Conservation (phyloP, 1,140 invertebrate species). For the Drosophila funebris region DNA sequence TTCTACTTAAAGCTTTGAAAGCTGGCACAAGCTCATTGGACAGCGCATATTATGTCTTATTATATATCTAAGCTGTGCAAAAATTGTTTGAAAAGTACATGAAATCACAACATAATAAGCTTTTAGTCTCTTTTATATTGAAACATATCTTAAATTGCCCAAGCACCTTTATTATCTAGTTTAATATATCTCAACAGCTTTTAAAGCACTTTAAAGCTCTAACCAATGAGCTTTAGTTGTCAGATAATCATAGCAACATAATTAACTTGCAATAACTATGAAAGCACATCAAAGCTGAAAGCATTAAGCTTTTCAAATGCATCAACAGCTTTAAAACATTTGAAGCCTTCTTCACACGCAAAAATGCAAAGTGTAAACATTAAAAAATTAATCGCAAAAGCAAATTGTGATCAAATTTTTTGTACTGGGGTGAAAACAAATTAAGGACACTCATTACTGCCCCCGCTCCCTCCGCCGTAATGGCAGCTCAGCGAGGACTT, state of each 20-base stretch:
- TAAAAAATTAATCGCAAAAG: constrained; percentile 33
- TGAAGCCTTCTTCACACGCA: background rate
- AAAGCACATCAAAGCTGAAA: background rate
- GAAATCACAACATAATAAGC: background rate
- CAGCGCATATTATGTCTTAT: no score
- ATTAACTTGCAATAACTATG: no score
- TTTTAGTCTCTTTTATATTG: no score
- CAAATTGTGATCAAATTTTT: constrained; percentile 20
- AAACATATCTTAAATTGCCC: no score
- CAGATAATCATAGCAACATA: no score
- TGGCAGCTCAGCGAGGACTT: background rate
- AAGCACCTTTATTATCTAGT: no score
- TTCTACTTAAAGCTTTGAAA: no score
- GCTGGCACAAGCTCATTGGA: no score
- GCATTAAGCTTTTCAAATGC: background rate
- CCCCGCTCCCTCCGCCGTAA: background rate
- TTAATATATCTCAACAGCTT: no score
- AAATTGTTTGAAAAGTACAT: background rate
- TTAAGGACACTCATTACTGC: constrained; percentile 41
- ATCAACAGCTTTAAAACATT: background rate
- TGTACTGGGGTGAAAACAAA: constrained; percentile 26
- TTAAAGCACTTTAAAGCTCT: no score
- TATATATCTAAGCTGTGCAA: no score
- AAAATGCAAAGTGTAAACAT: constrained; percentile 17
- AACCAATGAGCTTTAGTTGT: no score